These are phyloP conservation scores for Calameuta filiformis DNA, from an alignment of 2,888 invertebrate genomes.

Conservation along the genomic window DNA sequence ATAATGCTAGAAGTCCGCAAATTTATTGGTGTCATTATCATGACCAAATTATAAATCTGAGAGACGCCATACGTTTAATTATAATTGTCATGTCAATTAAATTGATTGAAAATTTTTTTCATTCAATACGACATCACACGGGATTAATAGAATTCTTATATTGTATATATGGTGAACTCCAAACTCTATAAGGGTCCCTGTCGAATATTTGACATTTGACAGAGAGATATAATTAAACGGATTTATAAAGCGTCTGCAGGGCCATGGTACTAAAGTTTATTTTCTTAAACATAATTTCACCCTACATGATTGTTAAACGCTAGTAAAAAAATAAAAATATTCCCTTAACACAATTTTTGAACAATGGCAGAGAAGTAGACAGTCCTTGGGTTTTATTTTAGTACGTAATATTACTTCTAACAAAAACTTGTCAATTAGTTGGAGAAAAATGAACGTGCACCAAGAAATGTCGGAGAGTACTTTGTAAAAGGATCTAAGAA, in stretches of 20 bases:
- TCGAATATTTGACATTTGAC: not conserved
- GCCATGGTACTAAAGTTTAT: not conserved
- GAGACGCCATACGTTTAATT: not conserved
- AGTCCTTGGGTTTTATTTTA: not conserved
- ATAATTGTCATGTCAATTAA: not conserved
- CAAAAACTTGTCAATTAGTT: not conserved
- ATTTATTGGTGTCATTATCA: not conserved
- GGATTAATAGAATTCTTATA: not conserved
- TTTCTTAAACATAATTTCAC: not conserved
- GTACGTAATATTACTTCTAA: not conserved
- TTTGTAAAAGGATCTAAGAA: not conserved
- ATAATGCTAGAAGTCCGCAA: not conserved
- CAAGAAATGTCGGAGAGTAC: not conserved
- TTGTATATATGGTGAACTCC: not conserved
- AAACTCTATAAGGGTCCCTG: not conserved
- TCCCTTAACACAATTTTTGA: not conserved
- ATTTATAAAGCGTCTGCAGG: not conserved
- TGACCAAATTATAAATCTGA: too few species aligned
- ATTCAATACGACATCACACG: not conserved
- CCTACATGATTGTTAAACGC: not conserved
- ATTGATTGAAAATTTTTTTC: not conserved
- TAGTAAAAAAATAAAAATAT: not conserved
- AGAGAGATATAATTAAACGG: not conserved
- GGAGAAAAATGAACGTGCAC: not conserved
- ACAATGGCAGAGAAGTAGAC: not conserved